Conservation (phyloP, 2,888 invertebrate genomes). For the Amiota communis region DNA sequence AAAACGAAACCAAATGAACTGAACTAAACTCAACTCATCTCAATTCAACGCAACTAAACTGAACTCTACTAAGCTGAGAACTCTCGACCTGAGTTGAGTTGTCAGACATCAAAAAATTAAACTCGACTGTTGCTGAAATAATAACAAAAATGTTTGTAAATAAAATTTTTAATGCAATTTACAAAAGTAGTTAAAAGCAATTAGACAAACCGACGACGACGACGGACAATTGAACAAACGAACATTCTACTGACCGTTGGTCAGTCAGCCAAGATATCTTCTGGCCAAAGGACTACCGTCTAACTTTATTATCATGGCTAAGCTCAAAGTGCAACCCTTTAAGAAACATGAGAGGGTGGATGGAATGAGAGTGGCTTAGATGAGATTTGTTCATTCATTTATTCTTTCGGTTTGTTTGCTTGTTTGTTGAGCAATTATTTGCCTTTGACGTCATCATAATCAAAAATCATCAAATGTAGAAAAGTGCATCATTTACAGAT, state of each 20-base stretch:
- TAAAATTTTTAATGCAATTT: slow-evolving; percentile 33
- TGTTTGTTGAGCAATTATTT: slow-evolving; percentile 50
- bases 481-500: slow-evolving; percentile 30
- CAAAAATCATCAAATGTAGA: slow-evolving; percentile 30
- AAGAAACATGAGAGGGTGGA: no score
- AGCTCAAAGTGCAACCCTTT: no score
- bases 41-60: not conserved
- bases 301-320: no score
- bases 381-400: slow-evolving; percentile 26
- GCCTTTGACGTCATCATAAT: slow-evolving; percentile 43
- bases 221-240: not conserved
- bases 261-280: not conserved
- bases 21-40: not conserved
- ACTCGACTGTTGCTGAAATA: slow-evolving; percentile 11
- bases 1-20: slow-evolving; percentile 5
- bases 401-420: slow-evolving; percentile 38
- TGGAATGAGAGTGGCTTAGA: no score
- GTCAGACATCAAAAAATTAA: slow-evolving; percentile 26
- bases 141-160: slow-evolving; percentile 21
- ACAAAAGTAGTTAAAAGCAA: slow-evolving; percentile 32
- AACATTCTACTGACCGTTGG: not conserved
- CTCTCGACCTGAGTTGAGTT: slow-evolving; percentile 4
- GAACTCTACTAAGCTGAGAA: not conserved
- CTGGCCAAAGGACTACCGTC: no score
- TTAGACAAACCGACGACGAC: slow-evolving; percentile 16